These are phyloP conservation scores for Sesia apiformis DNA, from an alignment of 2,888 invertebrate species.

Conservation along the genomic window DNA sequence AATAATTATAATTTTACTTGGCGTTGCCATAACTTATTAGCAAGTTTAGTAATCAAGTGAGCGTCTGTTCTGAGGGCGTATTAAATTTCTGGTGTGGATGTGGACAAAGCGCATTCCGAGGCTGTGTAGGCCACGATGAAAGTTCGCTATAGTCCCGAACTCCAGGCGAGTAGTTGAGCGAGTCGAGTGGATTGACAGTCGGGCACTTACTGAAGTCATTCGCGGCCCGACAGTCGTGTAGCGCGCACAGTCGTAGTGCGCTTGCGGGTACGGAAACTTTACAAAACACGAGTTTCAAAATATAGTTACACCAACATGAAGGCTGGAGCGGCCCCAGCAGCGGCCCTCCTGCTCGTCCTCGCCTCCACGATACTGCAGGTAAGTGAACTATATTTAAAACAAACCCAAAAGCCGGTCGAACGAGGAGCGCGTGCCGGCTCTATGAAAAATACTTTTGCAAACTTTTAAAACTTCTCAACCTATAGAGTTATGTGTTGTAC, in stretches of 20 bases:
- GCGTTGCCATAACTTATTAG: neutral
- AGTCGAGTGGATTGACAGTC: slow-evolving; percentile 26
- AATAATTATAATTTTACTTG: neutral
- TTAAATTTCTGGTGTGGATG: slow-evolving; percentile 7
- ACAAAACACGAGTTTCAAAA: slow-evolving; percentile 26
- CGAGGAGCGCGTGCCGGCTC: neutral
- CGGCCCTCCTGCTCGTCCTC: slow-evolving; percentile 41
- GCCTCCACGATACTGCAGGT: slow-evolving; percentile 23
- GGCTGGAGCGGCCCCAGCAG: slow-evolving; percentile 31
- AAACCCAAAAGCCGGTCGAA: slow-evolving; percentile 16
- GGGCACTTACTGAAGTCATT: slow-evolving; percentile 32
- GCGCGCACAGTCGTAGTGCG: slow-evolving; percentile 52
- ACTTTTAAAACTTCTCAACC: neutral
- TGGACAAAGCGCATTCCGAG: slow-evolving; percentile 27
- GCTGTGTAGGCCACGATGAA: slow-evolving; percentile 21
- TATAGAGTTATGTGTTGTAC: too few relatives aligned
- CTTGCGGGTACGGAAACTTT: slow-evolving; percentile 35
- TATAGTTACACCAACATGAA: slow-evolving; percentile 38
- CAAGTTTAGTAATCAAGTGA: neutral
- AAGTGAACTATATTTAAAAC: slow-evolving; percentile 10
- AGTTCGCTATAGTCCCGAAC: slow-evolving; percentile 9
- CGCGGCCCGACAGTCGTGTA: slow-evolving; percentile 52
- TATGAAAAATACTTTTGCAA: neutral
- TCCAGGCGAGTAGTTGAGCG: slow-evolving; percentile 1
- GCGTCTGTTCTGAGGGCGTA: neutral